These are phyloP conservation scores for Threskiornis aethiopicus DNA, from an alignment of 2,797 vertebrate species.

Conservation along the genomic window DNA sequence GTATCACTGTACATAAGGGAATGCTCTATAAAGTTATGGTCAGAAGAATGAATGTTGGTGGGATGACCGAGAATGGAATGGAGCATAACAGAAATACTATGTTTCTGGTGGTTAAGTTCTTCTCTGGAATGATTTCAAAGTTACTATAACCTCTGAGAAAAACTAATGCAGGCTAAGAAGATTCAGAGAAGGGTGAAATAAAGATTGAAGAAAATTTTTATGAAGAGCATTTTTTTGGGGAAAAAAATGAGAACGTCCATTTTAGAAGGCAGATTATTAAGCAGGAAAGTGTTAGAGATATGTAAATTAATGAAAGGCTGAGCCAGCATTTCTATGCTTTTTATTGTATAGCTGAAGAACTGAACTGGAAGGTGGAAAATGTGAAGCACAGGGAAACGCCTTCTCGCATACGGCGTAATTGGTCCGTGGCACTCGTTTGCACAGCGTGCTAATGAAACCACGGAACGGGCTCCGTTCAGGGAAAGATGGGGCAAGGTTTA, in stretches of 20 bases:
- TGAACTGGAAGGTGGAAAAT: neutral
- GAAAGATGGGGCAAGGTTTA: neutral
- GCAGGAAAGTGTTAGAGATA: neutral
- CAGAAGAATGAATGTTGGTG: too few species aligned
- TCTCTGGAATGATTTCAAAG: neutral
- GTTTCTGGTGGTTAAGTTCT: neutral
- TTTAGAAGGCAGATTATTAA: neutral
- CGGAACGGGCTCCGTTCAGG: neutral
- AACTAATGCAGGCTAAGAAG: neutral
- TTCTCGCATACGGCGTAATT: neutral
- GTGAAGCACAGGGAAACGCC: neutral
- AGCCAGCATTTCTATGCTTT: neutral
- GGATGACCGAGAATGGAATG: neutral
- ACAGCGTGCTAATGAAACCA: neutral
- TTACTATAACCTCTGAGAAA: neutral
- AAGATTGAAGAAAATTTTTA: neutral
- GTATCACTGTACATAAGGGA: neutral
- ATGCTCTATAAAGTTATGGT: neutral
- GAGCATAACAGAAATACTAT: neutral
- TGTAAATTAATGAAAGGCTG: neutral
- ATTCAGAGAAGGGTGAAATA: neutral
- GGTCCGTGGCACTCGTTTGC: neutral
- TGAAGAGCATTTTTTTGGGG: accelerated
- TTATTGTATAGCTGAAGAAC: neutral
- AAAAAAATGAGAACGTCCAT: accelerated